phyloP scores from a whole-genome alignment of 2,797 vertebrate genomes.

The Picus viridis region DNA sequence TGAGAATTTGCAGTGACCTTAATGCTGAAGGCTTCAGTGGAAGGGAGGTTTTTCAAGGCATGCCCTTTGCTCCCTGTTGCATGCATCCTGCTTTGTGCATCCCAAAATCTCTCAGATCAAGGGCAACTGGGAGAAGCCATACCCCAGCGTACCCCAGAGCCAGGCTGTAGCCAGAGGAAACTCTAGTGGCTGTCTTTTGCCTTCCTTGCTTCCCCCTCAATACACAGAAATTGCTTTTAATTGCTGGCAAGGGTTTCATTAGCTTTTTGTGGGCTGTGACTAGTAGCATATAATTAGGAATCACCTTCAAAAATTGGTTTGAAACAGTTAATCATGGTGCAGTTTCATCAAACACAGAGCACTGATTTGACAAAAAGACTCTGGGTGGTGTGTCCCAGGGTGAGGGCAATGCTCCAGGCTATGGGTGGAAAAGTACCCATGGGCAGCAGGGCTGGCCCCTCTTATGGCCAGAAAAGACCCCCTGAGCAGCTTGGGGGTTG shows the following conservation, averaged over 20 bases:
- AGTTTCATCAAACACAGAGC: background rate
- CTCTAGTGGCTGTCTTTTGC: background rate
- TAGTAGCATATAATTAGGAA: slow-evolving; percentile 16
- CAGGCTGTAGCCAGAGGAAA: background rate
- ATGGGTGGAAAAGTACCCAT: rapidly evolving
- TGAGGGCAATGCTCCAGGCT: background rate
- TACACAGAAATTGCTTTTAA: background rate
- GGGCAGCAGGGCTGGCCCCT: background rate
- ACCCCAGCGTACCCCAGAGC: background rate
- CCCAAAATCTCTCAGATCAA: background rate
- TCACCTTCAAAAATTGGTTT: slow-evolving; percentile 52
- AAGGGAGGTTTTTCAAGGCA: background rate
- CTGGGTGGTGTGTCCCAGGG: background rate
- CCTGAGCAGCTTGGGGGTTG: background rate
- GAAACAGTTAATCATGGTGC: background rate
- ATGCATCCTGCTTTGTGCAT: background rate
- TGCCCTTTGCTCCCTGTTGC: rapidly evolving
- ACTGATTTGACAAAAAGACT: background rate
- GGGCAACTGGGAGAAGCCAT: background rate
- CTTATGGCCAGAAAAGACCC: background rate
- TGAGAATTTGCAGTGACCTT: background rate
- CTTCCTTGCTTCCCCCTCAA: background rate
- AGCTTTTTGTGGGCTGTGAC: background rate
- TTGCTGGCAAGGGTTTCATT: slow-evolving; percentile 31
- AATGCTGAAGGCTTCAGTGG: background rate